A percentile compares a stretch with the other conserved stretches of the same genome.
Evolutionary conservation across 37 sponge, comb jelly and placozoan species (phyloP).

Genomic region (Trichoplax adhaerens): DNA sequence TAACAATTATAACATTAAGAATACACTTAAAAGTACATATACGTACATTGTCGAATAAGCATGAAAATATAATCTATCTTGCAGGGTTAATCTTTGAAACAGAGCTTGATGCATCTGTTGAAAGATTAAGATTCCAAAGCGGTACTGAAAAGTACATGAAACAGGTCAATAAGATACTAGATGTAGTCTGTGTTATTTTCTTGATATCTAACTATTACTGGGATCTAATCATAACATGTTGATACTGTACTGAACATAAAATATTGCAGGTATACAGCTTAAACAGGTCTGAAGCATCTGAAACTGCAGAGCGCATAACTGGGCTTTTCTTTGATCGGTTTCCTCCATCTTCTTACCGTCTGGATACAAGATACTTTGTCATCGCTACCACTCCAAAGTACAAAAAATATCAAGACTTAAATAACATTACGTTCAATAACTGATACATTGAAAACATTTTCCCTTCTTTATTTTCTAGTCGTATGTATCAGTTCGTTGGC

Average conservation of each 20-base stretch:
- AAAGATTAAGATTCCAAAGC: too few relatives aligned
- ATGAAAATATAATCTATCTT: too few relatives aligned
- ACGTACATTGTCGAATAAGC: too few relatives aligned
- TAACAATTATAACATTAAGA: too few relatives aligned
- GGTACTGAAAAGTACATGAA: too few relatives aligned
- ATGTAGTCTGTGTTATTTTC: too few relatives aligned
- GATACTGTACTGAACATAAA: too few relatives aligned
- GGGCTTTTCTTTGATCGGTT: constrained; percentile 20
- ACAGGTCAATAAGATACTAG: too few relatives aligned
- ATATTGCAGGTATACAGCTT: neutral
- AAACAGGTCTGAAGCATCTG: constrained; percentile 5
- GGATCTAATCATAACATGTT: too few relatives aligned
- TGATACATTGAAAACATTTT: constrained; percentile 6
- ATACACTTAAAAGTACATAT: too few relatives aligned
- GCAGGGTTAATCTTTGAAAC: constrained; percentile 3
- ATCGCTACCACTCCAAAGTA: constrained; percentile 35
- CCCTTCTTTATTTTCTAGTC: constrained; percentile 23
- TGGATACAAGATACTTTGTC: constrained; percentile 22
- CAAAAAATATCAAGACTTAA: neutral
- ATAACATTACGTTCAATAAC: neutral
- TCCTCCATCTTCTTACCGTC: constrained; percentile 1
- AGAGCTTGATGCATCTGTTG: too few relatives aligned
- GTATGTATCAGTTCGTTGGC: constrained; percentile 84
- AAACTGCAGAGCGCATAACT: constrained; percentile 19
- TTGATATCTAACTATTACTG: too few relatives aligned